phyloP scores from a whole-genome alignment of 2,888 invertebrate species.

The Camptogramma bilineatum region DNA sequence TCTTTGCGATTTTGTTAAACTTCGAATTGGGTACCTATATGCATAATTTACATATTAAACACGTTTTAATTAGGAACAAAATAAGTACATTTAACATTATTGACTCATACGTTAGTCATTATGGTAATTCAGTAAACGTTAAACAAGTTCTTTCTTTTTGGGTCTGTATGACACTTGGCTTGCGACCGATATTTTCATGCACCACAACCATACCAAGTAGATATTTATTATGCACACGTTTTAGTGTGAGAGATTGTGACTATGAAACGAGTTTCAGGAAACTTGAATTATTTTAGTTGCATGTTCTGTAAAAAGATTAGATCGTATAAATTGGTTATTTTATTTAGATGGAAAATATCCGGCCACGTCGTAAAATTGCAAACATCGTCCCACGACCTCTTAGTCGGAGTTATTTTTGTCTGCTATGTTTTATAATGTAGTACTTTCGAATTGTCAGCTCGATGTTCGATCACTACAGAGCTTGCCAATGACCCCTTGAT shows the following conservation, averaged over 20 bases:
- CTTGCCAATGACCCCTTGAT: not conserved
- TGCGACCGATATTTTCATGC: no score
- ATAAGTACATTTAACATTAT: not conserved
- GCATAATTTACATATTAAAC: not conserved
- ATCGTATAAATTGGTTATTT: not conserved
- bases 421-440: not conserved
- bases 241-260: no score
- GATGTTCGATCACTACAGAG: no score
- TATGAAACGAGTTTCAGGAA: not conserved
- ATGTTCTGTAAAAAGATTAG: not conserved
- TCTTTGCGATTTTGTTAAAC: not conserved
- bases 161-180: not conserved
- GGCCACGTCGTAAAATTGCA: slow-evolving; percentile 4
- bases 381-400: slow-evolving; percentile 19
- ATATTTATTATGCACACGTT: no score
- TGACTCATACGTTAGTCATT: slow-evolving; percentile 2
- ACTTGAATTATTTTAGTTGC: not conserved
- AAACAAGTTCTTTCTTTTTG: not conserved
- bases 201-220: no score
- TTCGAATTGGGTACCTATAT: not conserved
- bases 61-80: not conserved
- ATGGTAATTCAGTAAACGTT: not conserved
- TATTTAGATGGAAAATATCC: not conserved
- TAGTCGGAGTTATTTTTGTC: slow-evolving; percentile 9
- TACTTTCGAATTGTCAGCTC: no score